Evolutionary conservation across 2,113 vertebrate genomes (phyloP).

Genomic region (Cochlearius cochlearius): DNA sequence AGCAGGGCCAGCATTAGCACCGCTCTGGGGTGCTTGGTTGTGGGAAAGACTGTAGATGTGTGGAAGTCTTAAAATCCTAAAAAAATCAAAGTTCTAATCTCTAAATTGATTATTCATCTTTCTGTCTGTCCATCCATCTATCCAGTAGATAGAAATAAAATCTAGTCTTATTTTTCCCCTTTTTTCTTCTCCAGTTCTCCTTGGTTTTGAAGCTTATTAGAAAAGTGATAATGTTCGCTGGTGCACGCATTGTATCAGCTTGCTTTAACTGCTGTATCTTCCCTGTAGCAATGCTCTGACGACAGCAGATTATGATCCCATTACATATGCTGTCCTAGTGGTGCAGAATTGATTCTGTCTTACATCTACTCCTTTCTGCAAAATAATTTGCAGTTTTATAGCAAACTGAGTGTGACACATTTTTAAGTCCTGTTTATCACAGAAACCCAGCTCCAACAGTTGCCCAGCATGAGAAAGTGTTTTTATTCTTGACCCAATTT

Average conservation of each 20-base stretch:
- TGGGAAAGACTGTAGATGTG: background rate
- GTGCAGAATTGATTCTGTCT: background rate
- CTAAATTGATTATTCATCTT: background rate
- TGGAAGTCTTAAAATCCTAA: background rate
- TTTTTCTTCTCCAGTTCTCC: background rate
- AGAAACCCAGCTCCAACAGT: background rate
- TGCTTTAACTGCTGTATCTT: background rate
- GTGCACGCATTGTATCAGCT: background rate
- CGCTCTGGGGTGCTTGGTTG: background rate
- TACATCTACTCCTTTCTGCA: background rate
- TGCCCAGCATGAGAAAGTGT: background rate
- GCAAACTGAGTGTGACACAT: background rate
- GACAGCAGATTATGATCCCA: background rate
- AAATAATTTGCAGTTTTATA: background rate
- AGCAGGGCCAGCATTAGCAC: background rate
- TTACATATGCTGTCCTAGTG: background rate
- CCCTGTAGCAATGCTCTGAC: background rate
- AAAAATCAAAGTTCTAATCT: background rate
- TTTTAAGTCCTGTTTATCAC: background rate
- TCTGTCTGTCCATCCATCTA: background rate
- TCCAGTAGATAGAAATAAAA: background rate
- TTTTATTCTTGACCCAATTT: background rate
- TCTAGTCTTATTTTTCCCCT: background rate
- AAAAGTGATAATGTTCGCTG: background rate
- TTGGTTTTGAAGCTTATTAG: background rate